Evolutionary conservation across 2,113 vertebrate genomes (phyloP).

Genomic region (Scopus umbretta): DNA sequence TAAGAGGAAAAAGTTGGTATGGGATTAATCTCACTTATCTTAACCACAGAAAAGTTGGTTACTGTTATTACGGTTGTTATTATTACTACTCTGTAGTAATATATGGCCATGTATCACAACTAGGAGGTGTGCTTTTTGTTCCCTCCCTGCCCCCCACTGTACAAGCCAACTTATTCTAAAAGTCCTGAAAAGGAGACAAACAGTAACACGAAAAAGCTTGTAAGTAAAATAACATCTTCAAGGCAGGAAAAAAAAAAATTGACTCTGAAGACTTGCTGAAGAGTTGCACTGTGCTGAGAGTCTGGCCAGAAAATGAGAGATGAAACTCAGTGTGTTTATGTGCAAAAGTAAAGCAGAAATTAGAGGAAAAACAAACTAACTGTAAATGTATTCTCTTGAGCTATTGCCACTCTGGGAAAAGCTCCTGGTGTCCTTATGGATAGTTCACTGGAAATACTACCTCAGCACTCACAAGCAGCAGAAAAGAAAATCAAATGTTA

Average conservation of each 20-base stretch:
- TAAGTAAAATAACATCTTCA: background rate
- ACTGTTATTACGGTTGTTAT: background rate
- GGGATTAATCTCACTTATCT: background rate
- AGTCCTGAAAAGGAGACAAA: background rate
- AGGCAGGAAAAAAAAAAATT: background rate
- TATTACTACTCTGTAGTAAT: background rate
- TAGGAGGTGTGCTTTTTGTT: accelerated
- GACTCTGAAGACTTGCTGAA: background rate
- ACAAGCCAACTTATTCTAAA: background rate
- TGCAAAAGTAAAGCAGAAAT: background rate
- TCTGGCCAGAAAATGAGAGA: background rate
- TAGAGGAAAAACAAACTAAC: background rate
- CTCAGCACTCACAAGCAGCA: background rate
- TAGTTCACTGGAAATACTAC: background rate
- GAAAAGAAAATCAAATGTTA: background rate
- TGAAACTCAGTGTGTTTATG: background rate
- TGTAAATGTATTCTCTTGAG: background rate
- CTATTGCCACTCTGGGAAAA: background rate
- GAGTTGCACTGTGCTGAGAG: background rate
- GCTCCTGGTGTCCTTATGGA: background rate
- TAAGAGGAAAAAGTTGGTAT: background rate
- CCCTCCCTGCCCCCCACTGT: accelerated
- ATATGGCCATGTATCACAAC: background rate
- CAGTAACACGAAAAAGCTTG: background rate
- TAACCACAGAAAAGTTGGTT: background rate